phyloP scores from a whole-genome alignment of 2,797 vertebrate genomes.

The Mormyrus hasselquistii region DNA sequence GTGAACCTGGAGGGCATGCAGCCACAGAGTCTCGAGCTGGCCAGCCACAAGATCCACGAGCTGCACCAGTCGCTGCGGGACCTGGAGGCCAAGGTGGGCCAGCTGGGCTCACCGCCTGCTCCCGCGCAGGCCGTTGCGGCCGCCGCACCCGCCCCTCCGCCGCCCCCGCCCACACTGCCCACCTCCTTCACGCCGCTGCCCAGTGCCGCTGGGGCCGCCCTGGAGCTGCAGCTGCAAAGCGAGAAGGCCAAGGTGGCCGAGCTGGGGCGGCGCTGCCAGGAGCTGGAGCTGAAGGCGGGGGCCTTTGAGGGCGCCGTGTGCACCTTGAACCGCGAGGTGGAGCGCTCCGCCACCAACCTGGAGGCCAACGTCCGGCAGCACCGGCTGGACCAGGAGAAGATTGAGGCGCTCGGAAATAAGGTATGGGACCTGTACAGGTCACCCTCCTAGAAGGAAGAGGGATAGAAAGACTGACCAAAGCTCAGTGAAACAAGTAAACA shows the following conservation, averaged over 20 bases:
- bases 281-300: conserved; percentile 77
- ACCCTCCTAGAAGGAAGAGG: not conserved
- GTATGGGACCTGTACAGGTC: conserved; percentile 46
- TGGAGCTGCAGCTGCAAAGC: conserved; percentile 50
- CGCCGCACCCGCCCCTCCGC: conserved; percentile 33
- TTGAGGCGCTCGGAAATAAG: conserved; percentile 84
- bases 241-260: conserved; percentile 66
- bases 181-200: conserved; percentile 48
- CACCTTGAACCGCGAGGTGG: conserved; percentile 87
- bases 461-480: not conserved
- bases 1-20: conserved; percentile 71
- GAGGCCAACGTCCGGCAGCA: conserved; percentile 86
- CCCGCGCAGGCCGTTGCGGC: conserved; percentile 49
- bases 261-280: conserved; percentile 70
- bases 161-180: conserved; percentile 52
- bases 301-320: conserved; percentile 95
- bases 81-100: conserved; percentile 49
- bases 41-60: conserved; percentile 64
- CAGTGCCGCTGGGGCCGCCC: conserved; percentile 18
- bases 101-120: conserved; percentile 44
- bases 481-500: not conserved
- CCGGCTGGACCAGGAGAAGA: conserved; percentile 85
- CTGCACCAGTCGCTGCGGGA: conserved; percentile 54
- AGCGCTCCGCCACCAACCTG: conserved; percentile 73
- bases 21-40: conserved; percentile 67